Percentiles rank a stretch among this genome's conserved stretches.
phyloP scores from a whole-genome alignment of 2,797 vertebrate genomes.

The Tokudaia muenninki region DNA sequence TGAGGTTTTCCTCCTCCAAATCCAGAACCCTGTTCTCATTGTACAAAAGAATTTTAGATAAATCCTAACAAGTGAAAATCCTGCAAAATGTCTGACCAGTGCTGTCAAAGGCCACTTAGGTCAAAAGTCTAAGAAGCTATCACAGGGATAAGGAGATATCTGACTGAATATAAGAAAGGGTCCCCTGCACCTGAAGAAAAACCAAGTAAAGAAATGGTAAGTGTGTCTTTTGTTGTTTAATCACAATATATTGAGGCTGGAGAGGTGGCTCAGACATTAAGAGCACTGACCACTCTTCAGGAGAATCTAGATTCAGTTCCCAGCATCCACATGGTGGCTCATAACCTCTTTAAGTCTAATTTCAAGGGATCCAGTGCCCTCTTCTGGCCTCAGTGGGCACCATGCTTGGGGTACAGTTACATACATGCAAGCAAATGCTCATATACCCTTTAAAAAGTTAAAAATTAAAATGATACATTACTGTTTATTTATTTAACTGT shows the following conservation, averaged over 20 bases:
- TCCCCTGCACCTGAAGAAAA: neutral
- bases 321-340: neutral
- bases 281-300: neutral
- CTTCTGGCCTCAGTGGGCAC: neutral
- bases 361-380: neutral
- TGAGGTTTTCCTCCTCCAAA: neutral
- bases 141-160: too few relatives aligned
- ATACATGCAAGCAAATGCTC: neutral
- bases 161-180: neutral
- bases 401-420: neutral
- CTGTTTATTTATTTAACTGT: accelerated
- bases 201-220: neutral
- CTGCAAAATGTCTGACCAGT: neutral
- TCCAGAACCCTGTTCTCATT: accelerated
- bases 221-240: accelerated
- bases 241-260: neutral
- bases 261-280: neutral
- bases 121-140: neutral
- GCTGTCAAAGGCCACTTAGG: neutral
- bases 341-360: too few relatives aligned
- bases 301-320: neutral
- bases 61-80: neutral
- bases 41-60: neutral
- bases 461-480: neutral
- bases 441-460: too few relatives aligned